These are phyloP conservation scores for Meteorus sp. DNA, from an alignment of 1,140 invertebrate genomes.

Conservation along the genomic window DNA sequence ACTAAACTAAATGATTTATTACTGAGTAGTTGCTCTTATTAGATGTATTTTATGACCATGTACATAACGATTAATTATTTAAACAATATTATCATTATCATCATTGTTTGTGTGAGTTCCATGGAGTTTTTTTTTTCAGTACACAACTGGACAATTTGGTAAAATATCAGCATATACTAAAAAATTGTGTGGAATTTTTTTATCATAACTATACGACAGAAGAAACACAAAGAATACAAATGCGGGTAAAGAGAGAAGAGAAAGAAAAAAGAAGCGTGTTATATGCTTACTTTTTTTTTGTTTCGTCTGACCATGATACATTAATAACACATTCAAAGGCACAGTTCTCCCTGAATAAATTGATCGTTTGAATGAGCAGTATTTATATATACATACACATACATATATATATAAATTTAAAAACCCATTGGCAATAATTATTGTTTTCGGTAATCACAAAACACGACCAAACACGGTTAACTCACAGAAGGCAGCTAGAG, in stretches of 20 bases:
- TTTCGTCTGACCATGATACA: background rate
- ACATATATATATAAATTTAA: slow-evolving; percentile 9
- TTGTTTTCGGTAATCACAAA: slow-evolving; percentile 24
- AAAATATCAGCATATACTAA: no score
- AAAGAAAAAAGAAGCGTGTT: slow-evolving; percentile 4
- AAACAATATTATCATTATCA: no score
- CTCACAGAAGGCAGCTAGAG: slow-evolving; percentile 26
- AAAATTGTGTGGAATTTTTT: no score
- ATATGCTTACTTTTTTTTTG: slow-evolving; percentile 19
- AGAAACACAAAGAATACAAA: slow-evolving; percentile 1
- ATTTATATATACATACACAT: no score
- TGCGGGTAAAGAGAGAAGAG: background rate
- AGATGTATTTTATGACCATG: no score
- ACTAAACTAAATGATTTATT: background rate
- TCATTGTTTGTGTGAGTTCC: no score
- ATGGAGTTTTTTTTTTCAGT: no score
- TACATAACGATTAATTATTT: no score
- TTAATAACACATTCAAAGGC: slow-evolving; percentile 17
- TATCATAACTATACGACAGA: background rate
- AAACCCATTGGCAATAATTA: slow-evolving; percentile 19
- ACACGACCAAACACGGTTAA: slow-evolving; percentile 24
- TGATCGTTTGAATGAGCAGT: background rate
- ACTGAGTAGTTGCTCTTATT: no score
- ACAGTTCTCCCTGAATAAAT: slow-evolving; percentile 24
- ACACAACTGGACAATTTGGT: no score